Conservation (phyloP, 35 echinoderm and acorn worm species). For the Acanthaster planci region DNA sequence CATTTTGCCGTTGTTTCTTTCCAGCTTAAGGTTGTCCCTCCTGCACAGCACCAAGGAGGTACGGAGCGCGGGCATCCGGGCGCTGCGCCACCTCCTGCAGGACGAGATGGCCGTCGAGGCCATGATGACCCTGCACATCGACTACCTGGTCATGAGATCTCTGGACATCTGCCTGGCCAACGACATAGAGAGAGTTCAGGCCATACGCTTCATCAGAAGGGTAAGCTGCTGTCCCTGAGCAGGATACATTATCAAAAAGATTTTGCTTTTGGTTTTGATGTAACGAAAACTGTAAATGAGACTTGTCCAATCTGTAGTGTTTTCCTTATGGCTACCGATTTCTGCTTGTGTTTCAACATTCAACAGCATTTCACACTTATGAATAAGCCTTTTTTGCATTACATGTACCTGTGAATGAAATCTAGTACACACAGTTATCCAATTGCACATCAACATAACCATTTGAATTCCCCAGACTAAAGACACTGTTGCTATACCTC, state of each 20-base stretch:
- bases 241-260: background rate
- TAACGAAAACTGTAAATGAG: too few relatives aligned
- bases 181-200: slow-evolving; percentile 92
- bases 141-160: slow-evolving; percentile 75
- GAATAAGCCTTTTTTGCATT: too few relatives aligned
- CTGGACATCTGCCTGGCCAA: slow-evolving; percentile 86
- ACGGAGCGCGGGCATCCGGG: slow-evolving; percentile 73
- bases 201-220: slow-evolving; percentile 85
- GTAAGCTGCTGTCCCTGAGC: slow-evolving; percentile 50
- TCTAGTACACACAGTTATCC: too few relatives aligned
- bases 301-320: too few relatives aligned
- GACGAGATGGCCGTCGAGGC: slow-evolving; percentile 66
- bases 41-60: slow-evolving; percentile 88
- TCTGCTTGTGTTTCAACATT: too few relatives aligned
- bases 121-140: slow-evolving; percentile 79
- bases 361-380: too few relatives aligned
- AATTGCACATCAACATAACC: too few relatives aligned
- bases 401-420: too few relatives aligned
- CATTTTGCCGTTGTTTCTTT: slow-evolving; percentile 24
- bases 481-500: too few relatives aligned
- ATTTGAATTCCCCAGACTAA: too few relatives aligned
- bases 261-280: too few relatives aligned
- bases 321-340: too few relatives aligned
- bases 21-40: slow-evolving; percentile 87
- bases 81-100: slow-evolving; percentile 86